phyloP scores from a whole-genome alignment of 1,140 invertebrate genomes.

The Papilio xuthus region DNA sequence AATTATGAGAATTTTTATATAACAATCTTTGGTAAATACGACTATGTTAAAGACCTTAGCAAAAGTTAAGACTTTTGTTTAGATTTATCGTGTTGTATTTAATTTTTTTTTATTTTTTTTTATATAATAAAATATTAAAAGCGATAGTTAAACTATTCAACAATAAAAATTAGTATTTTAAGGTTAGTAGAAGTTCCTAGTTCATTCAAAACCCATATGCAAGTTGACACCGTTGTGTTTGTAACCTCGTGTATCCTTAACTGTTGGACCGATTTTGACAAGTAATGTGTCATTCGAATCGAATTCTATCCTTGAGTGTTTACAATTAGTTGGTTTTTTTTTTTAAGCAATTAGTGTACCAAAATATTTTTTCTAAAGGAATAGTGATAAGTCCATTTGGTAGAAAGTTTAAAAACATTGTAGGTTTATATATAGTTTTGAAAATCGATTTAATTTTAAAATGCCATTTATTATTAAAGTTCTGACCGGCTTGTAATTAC shows the following conservation, averaged over 20 bases:
- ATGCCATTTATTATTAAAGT: slow-evolving; percentile 44
- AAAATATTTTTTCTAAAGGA: no score
- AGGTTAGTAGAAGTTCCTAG: no score
- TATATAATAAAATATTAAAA: not conserved
- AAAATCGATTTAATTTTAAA: slow-evolving; percentile 54
- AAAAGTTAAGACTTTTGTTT: not conserved
- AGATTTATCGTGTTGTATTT: not conserved
- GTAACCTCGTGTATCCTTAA: no score
- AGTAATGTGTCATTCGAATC: no score
- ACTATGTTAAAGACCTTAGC: not conserved
- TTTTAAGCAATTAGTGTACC: no score
- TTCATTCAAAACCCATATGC: no score
- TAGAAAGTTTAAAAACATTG: not conserved
- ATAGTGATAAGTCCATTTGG: no score
- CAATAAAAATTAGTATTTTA: not conserved
- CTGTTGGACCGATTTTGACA: no score
- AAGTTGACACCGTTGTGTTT: no score
- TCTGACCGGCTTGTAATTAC: slow-evolving; percentile 67
- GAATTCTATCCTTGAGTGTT: no score
- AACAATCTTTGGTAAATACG: not conserved
- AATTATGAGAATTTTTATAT: not conserved
- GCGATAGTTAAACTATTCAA: not conserved
- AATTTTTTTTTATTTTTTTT: not conserved
- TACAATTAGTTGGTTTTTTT: no score
- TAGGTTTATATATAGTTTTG: not conserved